Conservation (phyloP, 1,140 invertebrate species). For the Euschistus heros region DNA sequence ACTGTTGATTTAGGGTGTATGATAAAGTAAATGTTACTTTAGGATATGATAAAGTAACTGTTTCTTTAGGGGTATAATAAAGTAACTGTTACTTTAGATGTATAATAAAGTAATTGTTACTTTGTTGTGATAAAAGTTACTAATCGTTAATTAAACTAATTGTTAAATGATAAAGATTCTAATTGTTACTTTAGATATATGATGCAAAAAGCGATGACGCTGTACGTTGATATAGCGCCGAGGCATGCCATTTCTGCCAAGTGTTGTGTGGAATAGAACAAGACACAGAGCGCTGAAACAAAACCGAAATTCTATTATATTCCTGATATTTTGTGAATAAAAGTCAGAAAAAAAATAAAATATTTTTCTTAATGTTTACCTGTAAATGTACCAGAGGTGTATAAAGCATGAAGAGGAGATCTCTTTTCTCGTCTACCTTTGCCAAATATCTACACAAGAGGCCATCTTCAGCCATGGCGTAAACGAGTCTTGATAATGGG, state of each 20-base stretch:
- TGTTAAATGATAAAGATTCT: too few relatives aligned
- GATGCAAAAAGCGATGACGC: not conserved
- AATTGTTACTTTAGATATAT: not conserved
- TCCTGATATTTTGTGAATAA: not conserved
- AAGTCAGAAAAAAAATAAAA: not conserved
- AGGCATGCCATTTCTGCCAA: not conserved
- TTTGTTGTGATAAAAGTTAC: too few relatives aligned
- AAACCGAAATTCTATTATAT: too few relatives aligned
- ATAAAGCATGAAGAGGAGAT: not conserved
- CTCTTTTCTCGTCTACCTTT: not conserved
- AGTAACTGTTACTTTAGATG: too few relatives aligned
- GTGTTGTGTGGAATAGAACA: not conserved
- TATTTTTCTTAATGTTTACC: not conserved
- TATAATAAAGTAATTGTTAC: too few relatives aligned
- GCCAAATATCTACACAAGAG: not conserved
- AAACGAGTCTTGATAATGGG: not conserved
- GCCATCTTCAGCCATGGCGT: constrained; percentile 1
- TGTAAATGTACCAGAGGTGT: not conserved
- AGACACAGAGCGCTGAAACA: not conserved
- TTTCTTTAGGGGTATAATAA: too few relatives aligned
- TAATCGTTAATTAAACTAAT: too few relatives aligned
- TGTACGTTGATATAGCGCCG: not conserved
- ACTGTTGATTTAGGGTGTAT: too few relatives aligned
- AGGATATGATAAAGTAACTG: too few relatives aligned
- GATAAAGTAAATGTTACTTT: too few relatives aligned